These are phyloP conservation scores for Pleuronectes platessa DNA, from an alignment of 2,113 vertebrate species.

Conservation along the genomic window DNA sequence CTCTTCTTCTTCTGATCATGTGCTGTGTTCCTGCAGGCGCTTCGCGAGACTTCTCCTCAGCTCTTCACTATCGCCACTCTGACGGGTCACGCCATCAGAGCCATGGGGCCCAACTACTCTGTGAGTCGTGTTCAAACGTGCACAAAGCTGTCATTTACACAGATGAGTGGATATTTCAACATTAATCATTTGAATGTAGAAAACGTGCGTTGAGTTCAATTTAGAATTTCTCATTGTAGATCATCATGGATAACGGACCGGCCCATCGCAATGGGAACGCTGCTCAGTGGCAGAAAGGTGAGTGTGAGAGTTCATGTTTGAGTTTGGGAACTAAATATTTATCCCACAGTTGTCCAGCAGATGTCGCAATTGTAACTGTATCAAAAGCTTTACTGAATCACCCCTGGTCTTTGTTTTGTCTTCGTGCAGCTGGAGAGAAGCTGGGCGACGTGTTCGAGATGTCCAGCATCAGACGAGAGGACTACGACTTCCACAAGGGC, in stretches of 20 bases:
- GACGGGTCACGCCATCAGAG: conserved; percentile 85
- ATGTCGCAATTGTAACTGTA: background rate
- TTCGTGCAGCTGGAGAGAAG: conserved; percentile 78
- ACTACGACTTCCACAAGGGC: conserved; percentile 86
- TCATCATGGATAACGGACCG: conserved; percentile 86
- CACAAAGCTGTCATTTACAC: no score
- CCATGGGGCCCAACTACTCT: conserved; percentile 86
- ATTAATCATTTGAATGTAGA: background rate
- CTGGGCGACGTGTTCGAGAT: conserved; percentile 85
- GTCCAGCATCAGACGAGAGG: conserved; percentile 84
- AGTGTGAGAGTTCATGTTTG: background rate
- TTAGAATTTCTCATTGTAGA: conserved; percentile 63
- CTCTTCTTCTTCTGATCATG: background rate
- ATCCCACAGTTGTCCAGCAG: background rate
- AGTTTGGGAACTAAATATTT: background rate
- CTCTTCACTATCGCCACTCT: conserved; percentile 86
- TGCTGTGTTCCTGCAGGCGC: conserved; percentile 69
- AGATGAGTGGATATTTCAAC: background rate
- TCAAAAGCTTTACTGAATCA: background rate
- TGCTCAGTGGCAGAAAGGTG: conserved; percentile 82
- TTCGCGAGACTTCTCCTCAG: conserved; percentile 72
- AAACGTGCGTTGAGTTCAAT: background rate
- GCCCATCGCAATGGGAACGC: conserved; percentile 74
- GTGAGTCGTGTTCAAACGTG: conserved; percentile 63
- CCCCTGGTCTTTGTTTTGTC: background rate